Conservation (phyloP, 2,888 invertebrate species). For the Agrotis clavis region DNA sequence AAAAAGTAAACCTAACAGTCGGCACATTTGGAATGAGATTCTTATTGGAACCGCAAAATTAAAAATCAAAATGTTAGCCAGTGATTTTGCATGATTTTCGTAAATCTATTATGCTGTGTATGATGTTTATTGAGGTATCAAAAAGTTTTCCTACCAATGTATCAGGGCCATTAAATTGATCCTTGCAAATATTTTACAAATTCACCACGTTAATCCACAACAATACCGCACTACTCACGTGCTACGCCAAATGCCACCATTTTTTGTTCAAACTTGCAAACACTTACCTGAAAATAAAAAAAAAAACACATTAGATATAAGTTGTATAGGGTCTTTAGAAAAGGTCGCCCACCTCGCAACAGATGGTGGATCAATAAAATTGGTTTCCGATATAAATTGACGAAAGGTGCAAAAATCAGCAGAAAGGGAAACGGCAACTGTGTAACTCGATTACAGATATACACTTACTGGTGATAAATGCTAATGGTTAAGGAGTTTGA, state of each 20-base stretch:
- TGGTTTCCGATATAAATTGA: conserved; percentile 74
- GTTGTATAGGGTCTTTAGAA: conserved; percentile 78
- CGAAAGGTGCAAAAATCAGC: conserved; percentile 83
- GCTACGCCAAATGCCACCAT: conserved; percentile 66
- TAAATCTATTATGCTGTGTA: background rate
- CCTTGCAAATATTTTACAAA: conserved; percentile 39
- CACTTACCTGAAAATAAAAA: conserved; percentile 82
- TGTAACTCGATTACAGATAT: conserved; percentile 71
- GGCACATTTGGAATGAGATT: conserved; percentile 17
- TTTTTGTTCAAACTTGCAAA: conserved; percentile 74
- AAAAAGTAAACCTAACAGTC: background rate
- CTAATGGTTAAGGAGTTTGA: conserved; percentile 50
- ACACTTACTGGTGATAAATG: conserved; percentile 50
- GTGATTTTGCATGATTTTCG: background rate
- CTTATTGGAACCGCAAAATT: conserved; percentile 19
- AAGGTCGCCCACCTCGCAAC: conserved; percentile 80
- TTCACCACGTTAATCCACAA: conserved; percentile 58
- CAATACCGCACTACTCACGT: conserved; percentile 73
- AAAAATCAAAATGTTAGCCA: no score
- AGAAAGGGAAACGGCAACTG: conserved; percentile 82
- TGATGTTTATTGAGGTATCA: background rate
- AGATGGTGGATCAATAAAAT: conserved; percentile 82
- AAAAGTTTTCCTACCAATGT: no score
- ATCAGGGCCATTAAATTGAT: background rate
- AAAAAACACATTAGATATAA: conserved; percentile 80